Conservation (phyloP, 2,113 vertebrate species). For the Choloepus hoffmanni region DNA sequence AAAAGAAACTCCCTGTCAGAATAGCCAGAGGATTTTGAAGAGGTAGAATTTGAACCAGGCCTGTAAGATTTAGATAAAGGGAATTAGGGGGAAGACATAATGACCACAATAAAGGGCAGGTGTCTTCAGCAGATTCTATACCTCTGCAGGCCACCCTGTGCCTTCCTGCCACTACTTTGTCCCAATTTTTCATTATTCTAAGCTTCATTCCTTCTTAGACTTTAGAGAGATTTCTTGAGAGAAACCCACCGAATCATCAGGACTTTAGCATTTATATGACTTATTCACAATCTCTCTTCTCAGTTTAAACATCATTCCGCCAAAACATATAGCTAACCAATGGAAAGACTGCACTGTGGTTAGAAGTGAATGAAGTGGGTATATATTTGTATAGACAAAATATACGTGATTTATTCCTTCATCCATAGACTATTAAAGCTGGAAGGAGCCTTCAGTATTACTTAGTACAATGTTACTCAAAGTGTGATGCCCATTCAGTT, state of each 20-base stretch:
- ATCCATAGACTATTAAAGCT: background rate
- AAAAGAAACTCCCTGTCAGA: slow-evolving; percentile 16
- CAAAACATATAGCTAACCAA: background rate
- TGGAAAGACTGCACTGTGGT: background rate
- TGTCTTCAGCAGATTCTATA: background rate
- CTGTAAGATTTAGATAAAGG: background rate
- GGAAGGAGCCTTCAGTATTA: background rate
- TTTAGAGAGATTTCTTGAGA: background rate
- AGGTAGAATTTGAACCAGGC: background rate
- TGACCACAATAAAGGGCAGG: background rate
- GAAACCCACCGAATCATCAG: background rate
- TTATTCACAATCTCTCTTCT: slow-evolving; percentile 28
- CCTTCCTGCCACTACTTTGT: background rate
- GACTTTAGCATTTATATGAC: background rate
- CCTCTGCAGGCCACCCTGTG: background rate
- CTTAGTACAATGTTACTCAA: background rate
- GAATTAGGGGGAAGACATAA: background rate
- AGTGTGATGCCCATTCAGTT: background rate
- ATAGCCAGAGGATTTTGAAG: background rate
- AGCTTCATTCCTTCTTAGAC: background rate
- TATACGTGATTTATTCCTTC: background rate
- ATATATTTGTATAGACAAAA: background rate
- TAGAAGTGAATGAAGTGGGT: background rate
- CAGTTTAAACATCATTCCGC: slow-evolving; percentile 18
- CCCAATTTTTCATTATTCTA: background rate